Percentiles rank a stretch among this genome's conserved stretches.
Conservation (phyloP, 2,113 vertebrate species). For the Crotalus viridis region DNA sequence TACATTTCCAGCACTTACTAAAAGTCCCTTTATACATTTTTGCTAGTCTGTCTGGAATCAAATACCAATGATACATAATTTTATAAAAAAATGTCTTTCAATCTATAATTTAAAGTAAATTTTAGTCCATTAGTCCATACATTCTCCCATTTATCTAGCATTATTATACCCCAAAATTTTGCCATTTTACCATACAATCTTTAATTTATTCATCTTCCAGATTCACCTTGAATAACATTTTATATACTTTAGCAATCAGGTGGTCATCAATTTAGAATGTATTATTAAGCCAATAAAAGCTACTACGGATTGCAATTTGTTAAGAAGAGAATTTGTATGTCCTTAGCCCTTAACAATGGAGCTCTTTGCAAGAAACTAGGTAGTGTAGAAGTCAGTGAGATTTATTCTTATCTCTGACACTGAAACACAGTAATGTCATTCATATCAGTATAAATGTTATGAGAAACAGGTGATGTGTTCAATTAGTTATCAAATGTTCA, state of each 20-base stretch:
- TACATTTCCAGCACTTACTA: neutral
- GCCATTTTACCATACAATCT: neutral
- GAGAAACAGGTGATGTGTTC: neutral
- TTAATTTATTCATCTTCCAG: neutral
- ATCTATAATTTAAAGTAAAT: neutral
- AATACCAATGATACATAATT: neutral
- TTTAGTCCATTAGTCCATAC: neutral
- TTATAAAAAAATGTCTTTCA: neutral
- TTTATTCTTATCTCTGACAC: neutral
- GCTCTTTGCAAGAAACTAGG: neutral
- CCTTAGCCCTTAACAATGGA: neutral
- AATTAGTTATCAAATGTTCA: neutral
- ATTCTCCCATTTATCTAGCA: neutral
- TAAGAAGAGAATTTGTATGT: conserved; percentile 1
- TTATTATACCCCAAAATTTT: neutral
- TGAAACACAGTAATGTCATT: neutral
- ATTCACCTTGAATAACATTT: neutral
- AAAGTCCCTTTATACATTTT: neutral
- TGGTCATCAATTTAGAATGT: neutral
- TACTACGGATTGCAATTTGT: neutral
- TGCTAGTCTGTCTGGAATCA: neutral
- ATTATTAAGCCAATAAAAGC: neutral
- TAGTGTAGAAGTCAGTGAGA: neutral
- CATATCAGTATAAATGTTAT: neutral
- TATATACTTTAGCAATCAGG: neutral